These are phyloP conservation scores for Hyperopisus bebe DNA, from an alignment of 2,113 vertebrate genomes.

Conservation along the genomic window DNA sequence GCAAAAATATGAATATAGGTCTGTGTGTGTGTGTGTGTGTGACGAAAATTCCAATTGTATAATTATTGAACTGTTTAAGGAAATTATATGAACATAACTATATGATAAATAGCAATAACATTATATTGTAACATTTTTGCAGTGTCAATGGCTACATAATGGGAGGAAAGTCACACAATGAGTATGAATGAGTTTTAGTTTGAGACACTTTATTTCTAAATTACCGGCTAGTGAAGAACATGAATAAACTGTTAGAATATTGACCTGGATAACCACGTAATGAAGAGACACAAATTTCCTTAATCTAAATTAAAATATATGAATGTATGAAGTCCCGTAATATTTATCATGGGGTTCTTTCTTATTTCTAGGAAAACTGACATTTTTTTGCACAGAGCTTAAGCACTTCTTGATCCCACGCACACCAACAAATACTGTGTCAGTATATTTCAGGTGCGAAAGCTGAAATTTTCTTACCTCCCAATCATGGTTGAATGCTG, in stretches of 20 bases:
- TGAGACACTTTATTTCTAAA: not conserved
- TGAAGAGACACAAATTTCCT: not conserved
- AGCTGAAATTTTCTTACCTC: constrained; percentile 54
- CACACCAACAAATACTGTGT: not conserved
- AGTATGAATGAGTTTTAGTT: not conserved
- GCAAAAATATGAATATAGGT: too few relatives aligned
- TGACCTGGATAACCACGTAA: not conserved
- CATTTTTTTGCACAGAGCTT: not conserved
- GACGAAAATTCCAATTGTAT: not conserved
- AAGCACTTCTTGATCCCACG: not conserved
- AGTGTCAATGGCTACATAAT: not conserved
- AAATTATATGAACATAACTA: not conserved
- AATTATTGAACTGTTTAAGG: not conserved
- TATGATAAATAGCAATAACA: not conserved
- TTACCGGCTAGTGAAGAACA: not conserved
- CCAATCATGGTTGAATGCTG: constrained; percentile 77
- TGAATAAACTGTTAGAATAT: not conserved
- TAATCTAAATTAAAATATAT: not conserved
- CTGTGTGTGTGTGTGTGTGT: too few relatives aligned
- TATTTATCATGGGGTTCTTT: not conserved
- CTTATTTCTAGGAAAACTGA: not conserved
- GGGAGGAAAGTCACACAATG: not conserved
- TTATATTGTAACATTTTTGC: not conserved
- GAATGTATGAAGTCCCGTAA: not conserved
- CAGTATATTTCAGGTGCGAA: not conserved